phyloP scores from a whole-genome alignment of 2,113 vertebrate genomes.

The Phyllopteryx taeniolatus region DNA sequence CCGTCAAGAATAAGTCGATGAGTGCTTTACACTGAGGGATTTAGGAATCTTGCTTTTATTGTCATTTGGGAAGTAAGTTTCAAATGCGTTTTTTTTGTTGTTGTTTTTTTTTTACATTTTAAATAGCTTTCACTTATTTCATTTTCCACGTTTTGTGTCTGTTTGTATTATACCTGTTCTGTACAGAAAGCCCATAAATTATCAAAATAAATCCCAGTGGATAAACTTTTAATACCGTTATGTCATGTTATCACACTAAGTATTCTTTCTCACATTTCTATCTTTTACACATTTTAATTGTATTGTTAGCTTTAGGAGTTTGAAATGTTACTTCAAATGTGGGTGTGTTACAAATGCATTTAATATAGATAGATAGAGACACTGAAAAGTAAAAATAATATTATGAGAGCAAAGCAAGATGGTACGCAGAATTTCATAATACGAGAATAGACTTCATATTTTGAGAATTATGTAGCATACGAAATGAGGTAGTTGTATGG shows the following conservation, averaged over 20 bases:
- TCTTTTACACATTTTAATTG: too few relatives aligned
- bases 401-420: too few relatives aligned
- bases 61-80: slow-evolving; percentile 29
- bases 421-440: too few relatives aligned
- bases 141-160: slow-evolving; percentile 40
- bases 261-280: too few relatives aligned
- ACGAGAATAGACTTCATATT: too few relatives aligned
- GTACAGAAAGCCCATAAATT: slow-evolving; percentile 61
- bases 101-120: slow-evolving; percentile 29
- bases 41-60: slow-evolving; percentile 42
- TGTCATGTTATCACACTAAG: slow-evolving; percentile 4
- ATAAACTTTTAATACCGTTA: slow-evolving; percentile 31
- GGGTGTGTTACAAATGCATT: too few relatives aligned
- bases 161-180: slow-evolving; percentile 63
- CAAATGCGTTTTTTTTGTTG: slow-evolving; percentile 45
- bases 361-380: too few relatives aligned
- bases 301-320: too few relatives aligned
- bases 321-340: too few relatives aligned
- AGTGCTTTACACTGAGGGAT: slow-evolving; percentile 42
- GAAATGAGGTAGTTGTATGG: too few relatives aligned
- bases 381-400: too few relatives aligned
- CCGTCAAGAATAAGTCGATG: background rate
- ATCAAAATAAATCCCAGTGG: slow-evolving; percentile 63
- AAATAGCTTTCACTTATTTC: slow-evolving; percentile 44
- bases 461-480: too few relatives aligned